Evolutionary conservation across 2,888 invertebrate genomes (phyloP).

Genomic region (Hypercompe scribonia): DNA sequence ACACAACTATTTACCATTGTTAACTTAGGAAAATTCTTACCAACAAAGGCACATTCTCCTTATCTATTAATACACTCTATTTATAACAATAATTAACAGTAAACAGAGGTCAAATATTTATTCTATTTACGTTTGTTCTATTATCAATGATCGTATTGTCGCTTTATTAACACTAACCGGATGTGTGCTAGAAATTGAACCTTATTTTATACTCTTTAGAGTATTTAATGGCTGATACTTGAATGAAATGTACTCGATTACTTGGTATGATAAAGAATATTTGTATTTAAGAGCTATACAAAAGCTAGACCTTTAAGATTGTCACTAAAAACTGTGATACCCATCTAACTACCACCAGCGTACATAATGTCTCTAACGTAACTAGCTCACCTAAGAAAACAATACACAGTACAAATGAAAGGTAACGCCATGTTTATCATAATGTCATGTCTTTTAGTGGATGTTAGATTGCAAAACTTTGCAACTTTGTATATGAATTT

Average conservation of each 20-base stretch:
- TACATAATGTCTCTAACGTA: neutral
- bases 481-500: neutral
- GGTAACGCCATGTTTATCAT: constrained; percentile 3
- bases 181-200: constrained; percentile 11
- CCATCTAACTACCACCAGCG: neutral
- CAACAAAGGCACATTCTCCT: constrained; percentile 28
- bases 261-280: neutral
- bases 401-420: neutral
- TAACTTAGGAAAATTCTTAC: constrained; percentile 39
- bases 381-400: neutral
- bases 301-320: too few relatives aligned
- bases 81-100: constrained; percentile 51
- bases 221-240: neutral
- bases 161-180: constrained; percentile 21
- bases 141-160: constrained; percentile 18
- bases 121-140: constrained; percentile 42
- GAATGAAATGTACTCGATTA: neutral
- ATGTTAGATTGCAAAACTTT: neutral
- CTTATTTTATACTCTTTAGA: constrained; percentile 17
- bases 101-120: constrained; percentile 50
- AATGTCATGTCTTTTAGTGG: neutral
- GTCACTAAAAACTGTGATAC: too few relatives aligned
- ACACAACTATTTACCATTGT: constrained; percentile 5
- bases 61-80: constrained; percentile 48
- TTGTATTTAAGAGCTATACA: neutral